phyloP scores from a whole-genome alignment of 2,888 invertebrate species.

The Poecilobothrus nobilitatus region DNA sequence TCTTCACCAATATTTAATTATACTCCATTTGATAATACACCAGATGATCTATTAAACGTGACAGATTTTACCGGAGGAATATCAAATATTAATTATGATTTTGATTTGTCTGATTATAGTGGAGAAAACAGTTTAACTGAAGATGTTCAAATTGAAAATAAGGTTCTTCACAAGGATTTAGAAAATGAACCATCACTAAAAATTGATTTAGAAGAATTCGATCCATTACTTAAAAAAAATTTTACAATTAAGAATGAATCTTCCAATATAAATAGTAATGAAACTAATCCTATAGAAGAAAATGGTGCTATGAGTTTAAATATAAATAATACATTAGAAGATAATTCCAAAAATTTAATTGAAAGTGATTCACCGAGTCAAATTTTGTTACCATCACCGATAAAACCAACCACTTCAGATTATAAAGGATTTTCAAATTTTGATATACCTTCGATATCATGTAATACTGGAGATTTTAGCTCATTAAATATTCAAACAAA shows the following conservation, averaged over 20 bases:
- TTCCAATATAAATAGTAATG: background rate
- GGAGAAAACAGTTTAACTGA: constrained; percentile 63
- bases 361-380: constrained; percentile 42
- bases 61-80: constrained; percentile 52
- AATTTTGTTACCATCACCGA: constrained; percentile 51
- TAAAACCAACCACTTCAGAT: constrained; percentile 49
- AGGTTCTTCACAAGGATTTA: constrained; percentile 29
- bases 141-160: constrained; percentile 37
- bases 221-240: constrained; percentile 33
- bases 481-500: constrained; percentile 28
- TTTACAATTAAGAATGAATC: background rate
- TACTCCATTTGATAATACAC: constrained; percentile 53
- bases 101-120: constrained; percentile 65
- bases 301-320: constrained; percentile 2
- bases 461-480: constrained; percentile 52
- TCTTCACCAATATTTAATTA: constrained; percentile 50
- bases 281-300: constrained; percentile 2
- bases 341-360: constrained; percentile 28
- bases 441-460: constrained; percentile 57
- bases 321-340: background rate
- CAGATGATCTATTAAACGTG: constrained; percentile 48
- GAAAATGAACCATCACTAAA: constrained; percentile 30
- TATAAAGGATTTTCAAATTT: constrained; percentile 56
- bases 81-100: constrained; percentile 66
- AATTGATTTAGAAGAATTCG: constrained; percentile 41